Conservation (phyloP, 2,888 invertebrate genomes). For the Agrotis exclamationis region DNA sequence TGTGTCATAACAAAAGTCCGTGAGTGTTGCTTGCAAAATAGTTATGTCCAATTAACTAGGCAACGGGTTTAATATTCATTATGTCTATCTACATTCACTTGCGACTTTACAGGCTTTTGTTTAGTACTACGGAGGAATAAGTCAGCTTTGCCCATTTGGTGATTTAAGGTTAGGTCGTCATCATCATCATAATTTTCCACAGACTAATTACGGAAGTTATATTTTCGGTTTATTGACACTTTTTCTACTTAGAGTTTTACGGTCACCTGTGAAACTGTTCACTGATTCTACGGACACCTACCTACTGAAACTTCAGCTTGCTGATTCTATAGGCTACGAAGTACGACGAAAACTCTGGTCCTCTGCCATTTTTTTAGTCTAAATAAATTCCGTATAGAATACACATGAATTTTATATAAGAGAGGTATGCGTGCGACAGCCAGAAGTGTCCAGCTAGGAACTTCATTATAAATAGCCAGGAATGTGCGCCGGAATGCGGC, state of each 20-base stretch:
- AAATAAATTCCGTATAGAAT: constrained; percentile 47
- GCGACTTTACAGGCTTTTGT: neutral
- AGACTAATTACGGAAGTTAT: no score
- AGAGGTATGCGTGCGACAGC: constrained; percentile 69
- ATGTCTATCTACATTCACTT: neutral
- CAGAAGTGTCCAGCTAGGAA: constrained; percentile 68
- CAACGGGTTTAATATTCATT: constrained; percentile 22
- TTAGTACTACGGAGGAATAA: no score
- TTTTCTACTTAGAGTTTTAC: no score
- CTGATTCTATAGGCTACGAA: neutral
- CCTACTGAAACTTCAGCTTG: neutral
- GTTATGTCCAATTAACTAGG: constrained; percentile 36
- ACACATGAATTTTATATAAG: constrained; percentile 51
- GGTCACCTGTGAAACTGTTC: no score
- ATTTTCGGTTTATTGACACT: no score
- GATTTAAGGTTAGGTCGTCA: no score
- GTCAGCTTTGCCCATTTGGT: no score
- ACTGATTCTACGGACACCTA: neutral
- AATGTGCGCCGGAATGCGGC: constrained; percentile 70
- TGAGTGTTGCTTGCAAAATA: constrained; percentile 28
- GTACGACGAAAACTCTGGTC: neutral
- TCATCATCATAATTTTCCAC: no score
- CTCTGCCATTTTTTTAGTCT: constrained; percentile 2
- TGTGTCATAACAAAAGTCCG: constrained; percentile 42
- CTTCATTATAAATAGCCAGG: constrained; percentile 74